A percentile compares a stretch with the other conserved stretches of the same genome.
phyloP scores from a whole-genome alignment of 2,888 invertebrate genomes.

The Stenodema calcarata region DNA sequence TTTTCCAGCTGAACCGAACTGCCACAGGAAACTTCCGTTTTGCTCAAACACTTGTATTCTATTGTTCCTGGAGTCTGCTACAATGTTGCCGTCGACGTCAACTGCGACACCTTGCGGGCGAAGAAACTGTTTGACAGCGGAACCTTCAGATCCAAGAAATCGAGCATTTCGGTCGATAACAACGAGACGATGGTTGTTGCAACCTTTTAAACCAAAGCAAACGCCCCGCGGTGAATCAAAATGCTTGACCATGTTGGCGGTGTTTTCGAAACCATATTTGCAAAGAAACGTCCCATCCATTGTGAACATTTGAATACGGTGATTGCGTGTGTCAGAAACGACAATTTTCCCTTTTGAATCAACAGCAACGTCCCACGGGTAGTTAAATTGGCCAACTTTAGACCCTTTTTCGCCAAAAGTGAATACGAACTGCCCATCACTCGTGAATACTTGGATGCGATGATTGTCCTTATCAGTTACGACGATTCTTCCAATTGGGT shows the following conservation, averaged over 20 bases:
- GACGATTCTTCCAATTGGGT: constrained; percentile 78
- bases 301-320: constrained; percentile 86
- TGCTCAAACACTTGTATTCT: constrained; percentile 68
- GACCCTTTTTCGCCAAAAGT: constrained; percentile 91
- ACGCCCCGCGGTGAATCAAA: constrained; percentile 88
- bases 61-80: constrained; percentile 93
- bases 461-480: constrained; percentile 98
- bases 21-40: constrained; percentile 62
- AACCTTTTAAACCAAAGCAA: constrained; percentile 83
- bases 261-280: constrained; percentile 84
- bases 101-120: constrained; percentile 87
- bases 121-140: constrained; percentile 71
- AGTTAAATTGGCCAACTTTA: constrained; percentile 88
- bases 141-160: constrained; percentile 67
- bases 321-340: constrained; percentile 93
- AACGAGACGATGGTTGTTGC: constrained; percentile 89
- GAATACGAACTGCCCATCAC: constrained; percentile 78
- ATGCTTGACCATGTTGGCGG: constrained; percentile 67
- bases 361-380: constrained; percentile 95
- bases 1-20: constrained; percentile 61
- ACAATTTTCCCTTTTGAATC: constrained; percentile 82
- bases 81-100: constrained; percentile 87
- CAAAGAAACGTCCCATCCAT: constrained; percentile 80
- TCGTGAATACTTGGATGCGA: constrained; percentile 76
- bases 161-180: constrained; percentile 71